Conservation (phyloP, 2,113 vertebrate genomes). For the Turnix velox region DNA sequence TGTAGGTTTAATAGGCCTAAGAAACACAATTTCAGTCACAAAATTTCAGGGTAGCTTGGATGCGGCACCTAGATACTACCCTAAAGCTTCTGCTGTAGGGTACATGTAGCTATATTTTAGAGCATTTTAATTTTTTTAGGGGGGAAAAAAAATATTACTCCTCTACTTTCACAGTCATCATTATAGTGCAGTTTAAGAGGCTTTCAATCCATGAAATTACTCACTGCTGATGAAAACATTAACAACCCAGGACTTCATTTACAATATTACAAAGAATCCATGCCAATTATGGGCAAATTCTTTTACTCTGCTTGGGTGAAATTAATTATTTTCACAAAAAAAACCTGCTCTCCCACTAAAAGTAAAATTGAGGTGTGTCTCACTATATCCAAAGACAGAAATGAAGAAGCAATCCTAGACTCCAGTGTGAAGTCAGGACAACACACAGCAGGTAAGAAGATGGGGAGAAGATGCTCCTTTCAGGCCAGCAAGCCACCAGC, state of each 20-base stretch:
- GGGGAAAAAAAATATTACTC: background rate
- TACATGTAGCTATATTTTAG: background rate
- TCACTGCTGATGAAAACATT: slow-evolving; percentile 16
- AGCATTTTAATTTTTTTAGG: background rate
- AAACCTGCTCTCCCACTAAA: background rate
- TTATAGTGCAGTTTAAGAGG: background rate
- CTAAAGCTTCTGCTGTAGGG: background rate
- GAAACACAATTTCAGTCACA: background rate
- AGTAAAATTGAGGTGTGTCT: background rate
- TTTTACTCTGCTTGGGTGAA: background rate
- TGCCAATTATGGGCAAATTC: background rate
- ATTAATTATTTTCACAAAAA: background rate
- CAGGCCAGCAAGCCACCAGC: background rate
- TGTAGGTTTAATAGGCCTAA: background rate
- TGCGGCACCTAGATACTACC: background rate
- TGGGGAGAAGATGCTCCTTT: background rate
- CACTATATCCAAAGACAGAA: background rate
- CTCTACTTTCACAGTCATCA: background rate
- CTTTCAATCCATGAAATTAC: background rate
- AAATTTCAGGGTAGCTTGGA: background rate
- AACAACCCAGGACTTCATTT: slow-evolving; percentile 10
- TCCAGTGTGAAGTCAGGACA: background rate
- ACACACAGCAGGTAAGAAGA: background rate
- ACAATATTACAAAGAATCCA: slow-evolving; percentile 4
- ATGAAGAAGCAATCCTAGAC: background rate